Evolutionary conservation across 2,888 invertebrate genomes (phyloP).

Genomic region (Arge pagana): DNA sequence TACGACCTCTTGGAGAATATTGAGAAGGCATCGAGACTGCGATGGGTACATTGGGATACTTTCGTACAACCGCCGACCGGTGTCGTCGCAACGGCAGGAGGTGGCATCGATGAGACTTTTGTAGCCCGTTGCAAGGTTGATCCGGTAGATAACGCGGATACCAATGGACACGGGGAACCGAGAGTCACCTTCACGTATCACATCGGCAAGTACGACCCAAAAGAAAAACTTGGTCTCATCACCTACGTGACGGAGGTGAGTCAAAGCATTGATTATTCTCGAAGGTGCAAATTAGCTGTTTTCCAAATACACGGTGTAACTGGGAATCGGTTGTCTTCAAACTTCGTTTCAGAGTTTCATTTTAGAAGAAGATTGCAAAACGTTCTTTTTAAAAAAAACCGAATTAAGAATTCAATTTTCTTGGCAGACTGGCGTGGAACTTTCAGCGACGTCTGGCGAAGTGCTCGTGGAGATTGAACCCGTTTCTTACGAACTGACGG

Average conservation of each 20-base stretch:
- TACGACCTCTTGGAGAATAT: constrained; percentile 79
- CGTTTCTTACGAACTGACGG: constrained; percentile 72
- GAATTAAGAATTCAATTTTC: no score
- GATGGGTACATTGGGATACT: constrained; percentile 78
- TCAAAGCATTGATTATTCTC: no score
- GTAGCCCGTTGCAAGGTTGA: constrained; percentile 61
- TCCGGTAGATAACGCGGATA: constrained; percentile 32
- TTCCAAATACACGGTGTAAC: no score
- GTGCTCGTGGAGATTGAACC: constrained; percentile 83
- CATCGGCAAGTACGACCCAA: constrained; percentile 71
- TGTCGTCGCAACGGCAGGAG: constrained; percentile 65
- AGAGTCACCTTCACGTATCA: constrained; percentile 61
- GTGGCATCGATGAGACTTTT: constrained; percentile 44
- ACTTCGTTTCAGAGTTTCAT: no score
- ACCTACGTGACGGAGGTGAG: constrained; percentile 67
- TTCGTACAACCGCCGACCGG: constrained; percentile 70
- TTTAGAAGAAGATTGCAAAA: no score
- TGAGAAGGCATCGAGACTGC: constrained; percentile 75
- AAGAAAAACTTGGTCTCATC: constrained; percentile 70
- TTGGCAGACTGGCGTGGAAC: constrained; percentile 42
- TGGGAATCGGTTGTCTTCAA: no score
- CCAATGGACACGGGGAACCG: constrained; percentile 23
- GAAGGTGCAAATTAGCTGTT: no score
- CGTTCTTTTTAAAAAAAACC: no score
- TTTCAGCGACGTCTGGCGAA: constrained; percentile 62